Evolutionary conservation across 37 sponge, comb jelly and placozoan genomes (phyloP), one percentile per base, ranked within the genome.

Genomic region (Theonella swinhoei): DNA sequence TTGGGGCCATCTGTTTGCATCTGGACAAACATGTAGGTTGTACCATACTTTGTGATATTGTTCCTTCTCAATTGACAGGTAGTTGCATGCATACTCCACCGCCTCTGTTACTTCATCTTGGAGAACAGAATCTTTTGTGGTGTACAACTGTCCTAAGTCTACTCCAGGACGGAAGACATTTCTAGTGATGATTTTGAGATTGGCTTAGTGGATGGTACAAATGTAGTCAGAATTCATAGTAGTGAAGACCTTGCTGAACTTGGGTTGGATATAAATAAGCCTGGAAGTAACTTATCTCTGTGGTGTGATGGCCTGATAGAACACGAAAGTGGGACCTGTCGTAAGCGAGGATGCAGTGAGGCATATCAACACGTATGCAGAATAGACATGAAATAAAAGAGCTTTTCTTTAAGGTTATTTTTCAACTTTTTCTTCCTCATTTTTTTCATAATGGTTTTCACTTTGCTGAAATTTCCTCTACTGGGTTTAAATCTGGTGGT

Each of bases 51-150:
- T n/a, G n/a, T 70, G 85, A 11, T 77, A 77, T 11, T 40, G 60
- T 69, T 47, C 77, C 34, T 24, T 43, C 22, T 62, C 85, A 85
- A 85, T 76, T 22, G 39, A n/a, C 0, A 85, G 39, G 62, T 85
- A 85, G 39, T 34, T 85, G 47, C 85, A 36, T 66, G 71, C 85
- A 76, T 85, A 77, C 71, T 68, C 64, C 58, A 85, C 78, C 33
- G 34, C 75, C 61, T 85, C 78, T 43, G 78, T 72, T 22, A 85
- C 33, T 35, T 85, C 39, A 69, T 85, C 85, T 67, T 65, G 80
- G 1, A 79, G 32, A 34, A 41, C 42, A 35, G n/a, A n/a, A n/a
- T n/a, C n/a, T n/a, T n/a, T n/a, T n/a, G n/a, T n/a, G n/a, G n/a
- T n/a, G n/a, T n/a, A n/a, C n/a, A n/a, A n/a, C n/a, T n/a, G n/a